A percentile compares a stretch with the other conserved stretches of the same genome.
Conservation (phyloP, 2,797 vertebrate genomes). For the Crenichthys baileyi region DNA sequence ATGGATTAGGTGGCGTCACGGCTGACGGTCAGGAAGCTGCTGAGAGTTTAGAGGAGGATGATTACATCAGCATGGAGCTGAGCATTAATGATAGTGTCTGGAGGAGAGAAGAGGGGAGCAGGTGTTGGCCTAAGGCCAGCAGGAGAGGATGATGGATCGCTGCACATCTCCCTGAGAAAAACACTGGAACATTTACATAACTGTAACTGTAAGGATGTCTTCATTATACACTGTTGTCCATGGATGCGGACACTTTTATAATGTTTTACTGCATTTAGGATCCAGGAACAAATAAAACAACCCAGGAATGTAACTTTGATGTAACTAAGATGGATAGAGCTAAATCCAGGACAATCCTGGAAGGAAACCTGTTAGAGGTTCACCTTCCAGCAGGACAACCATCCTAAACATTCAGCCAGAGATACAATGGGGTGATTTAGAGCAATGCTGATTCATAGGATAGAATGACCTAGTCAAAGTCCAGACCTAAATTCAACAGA, state of each 20-base stretch:
- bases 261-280: neutral
- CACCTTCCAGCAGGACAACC: no score
- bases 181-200: slow-evolving; percentile 49
- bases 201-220: neutral
- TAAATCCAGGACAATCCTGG: no score
- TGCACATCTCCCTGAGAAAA: slow-evolving; percentile 25
- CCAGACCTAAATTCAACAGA: no score
- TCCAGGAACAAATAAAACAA: no score
- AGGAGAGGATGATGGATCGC: slow-evolving; percentile 24
- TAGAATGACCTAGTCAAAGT: no score
- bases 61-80: slow-evolving; percentile 27
- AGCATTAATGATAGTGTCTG: slow-evolving; percentile 28
- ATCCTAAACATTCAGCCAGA: no score
- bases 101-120: slow-evolving; percentile 43
- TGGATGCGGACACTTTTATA: neutral
- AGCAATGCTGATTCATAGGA: no score
- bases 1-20: slow-evolving; percentile 46
- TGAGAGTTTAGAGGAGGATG: slow-evolving; percentile 17
- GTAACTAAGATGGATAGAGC: no score
- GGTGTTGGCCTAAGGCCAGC: slow-evolving; percentile 48
- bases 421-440: no score
- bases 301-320: no score
- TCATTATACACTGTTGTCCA: slow-evolving; percentile 3
- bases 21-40: neutral
- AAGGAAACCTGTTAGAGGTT: no score